These are phyloP conservation scores for Trachymyrmex cornetzi DNA, from an alignment of 1,140 invertebrate species.

Conservation along the genomic window DNA sequence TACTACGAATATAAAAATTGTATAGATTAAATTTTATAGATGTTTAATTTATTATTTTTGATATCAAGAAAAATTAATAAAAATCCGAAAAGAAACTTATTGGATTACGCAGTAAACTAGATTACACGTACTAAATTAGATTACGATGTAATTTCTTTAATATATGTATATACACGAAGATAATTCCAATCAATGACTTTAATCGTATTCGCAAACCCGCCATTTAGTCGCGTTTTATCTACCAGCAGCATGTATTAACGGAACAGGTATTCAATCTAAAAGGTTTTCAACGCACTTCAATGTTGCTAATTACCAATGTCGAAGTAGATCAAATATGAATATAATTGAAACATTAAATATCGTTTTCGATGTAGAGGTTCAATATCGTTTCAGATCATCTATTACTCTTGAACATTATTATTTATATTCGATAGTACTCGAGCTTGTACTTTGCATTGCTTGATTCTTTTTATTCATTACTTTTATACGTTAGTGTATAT, in stretches of 20 bases:
- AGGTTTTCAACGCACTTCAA: background rate
- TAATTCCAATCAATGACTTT: conserved; percentile 47
- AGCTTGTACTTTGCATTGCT: background rate
- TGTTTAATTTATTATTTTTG: background rate
- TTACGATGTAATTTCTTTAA: background rate
- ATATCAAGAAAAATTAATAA: conserved; percentile 4
- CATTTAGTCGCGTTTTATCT: conserved; percentile 41
- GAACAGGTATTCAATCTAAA: conserved; percentile 13
- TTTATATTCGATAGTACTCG: conserved; percentile 31
- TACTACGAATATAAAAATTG: background rate
- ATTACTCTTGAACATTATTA: conserved; percentile 31
- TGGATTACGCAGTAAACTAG: background rate
- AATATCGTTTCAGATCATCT: conserved; percentile 20
- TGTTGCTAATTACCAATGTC: background rate
- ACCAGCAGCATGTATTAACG: conserved; percentile 29
- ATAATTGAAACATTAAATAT: conserved; percentile 23
- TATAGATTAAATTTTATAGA: background rate
- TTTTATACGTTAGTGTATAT: too few species aligned
- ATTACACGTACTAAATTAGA: background rate
- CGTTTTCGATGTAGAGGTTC: conserved; percentile 5
- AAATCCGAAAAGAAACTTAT: background rate
- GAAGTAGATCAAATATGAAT: background rate
- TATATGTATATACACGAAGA: background rate
- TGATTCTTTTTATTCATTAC: conserved; percentile 19
- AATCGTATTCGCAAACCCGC: background rate